phyloP scores from a whole-genome alignment of 2,888 invertebrate species.

The Harmothoe impar region DNA sequence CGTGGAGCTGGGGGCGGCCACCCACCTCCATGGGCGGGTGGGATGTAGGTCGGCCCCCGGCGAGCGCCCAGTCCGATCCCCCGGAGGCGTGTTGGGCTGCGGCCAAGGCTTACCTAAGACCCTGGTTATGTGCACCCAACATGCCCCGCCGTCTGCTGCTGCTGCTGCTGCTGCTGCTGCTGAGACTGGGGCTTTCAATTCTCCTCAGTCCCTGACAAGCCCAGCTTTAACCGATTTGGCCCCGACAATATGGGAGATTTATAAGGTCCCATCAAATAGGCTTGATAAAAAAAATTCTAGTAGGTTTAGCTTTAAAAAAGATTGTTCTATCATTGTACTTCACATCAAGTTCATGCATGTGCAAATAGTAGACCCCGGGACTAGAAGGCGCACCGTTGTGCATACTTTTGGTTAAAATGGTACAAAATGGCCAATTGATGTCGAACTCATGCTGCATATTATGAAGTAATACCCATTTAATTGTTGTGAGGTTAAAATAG shows the following conservation, averaged over 20 bases:
- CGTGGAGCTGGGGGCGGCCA: background rate
- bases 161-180: background rate
- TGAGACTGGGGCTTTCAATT: background rate
- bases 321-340: too few species aligned
- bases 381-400: too few species aligned
- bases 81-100: slow-evolving; percentile 8
- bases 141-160: background rate
- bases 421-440: too few species aligned
- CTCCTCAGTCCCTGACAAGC: background rate
- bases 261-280: background rate
- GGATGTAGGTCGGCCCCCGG: slow-evolving; percentile 21
- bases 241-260: background rate
- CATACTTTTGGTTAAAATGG: too few species aligned
- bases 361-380: too few species aligned
- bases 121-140: background rate
- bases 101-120: slow-evolving; percentile 46
- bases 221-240: background rate
- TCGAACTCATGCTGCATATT: too few species aligned
- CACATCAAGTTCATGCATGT: too few species aligned
- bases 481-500: too few species aligned
- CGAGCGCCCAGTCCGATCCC: background rate
- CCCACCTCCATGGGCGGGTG: background rate
- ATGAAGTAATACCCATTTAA: too few species aligned
- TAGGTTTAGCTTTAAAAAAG: too few species aligned
- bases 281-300: background rate